Conservation (phyloP, 1,140 invertebrate species). For the Stenopsyche tienmushanensis region DNA sequence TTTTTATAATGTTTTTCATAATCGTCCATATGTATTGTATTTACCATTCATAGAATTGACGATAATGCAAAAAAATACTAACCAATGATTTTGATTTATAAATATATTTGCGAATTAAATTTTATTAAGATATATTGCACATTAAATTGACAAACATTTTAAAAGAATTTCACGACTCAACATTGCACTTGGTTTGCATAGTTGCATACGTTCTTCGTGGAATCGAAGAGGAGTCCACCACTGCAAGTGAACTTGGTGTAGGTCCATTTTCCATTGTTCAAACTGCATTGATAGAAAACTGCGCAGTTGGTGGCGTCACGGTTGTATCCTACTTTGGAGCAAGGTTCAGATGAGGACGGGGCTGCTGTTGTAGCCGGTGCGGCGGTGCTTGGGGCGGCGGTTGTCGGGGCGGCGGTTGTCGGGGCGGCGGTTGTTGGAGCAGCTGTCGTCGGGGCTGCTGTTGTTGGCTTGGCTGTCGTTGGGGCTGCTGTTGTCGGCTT, state of each 20-base stretch:
- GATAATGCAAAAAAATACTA: too few species aligned
- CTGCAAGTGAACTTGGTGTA: conserved; percentile 13
- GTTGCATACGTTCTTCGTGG: neutral
- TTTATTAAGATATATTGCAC: too few species aligned
- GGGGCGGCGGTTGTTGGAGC: neutral
- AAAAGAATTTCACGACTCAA: too few species aligned
- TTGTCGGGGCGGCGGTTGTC: neutral
- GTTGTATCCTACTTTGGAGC: conserved; percentile 15
- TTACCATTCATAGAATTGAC: too few species aligned
- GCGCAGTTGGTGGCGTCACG: conserved; percentile 8
- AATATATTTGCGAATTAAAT: too few species aligned
- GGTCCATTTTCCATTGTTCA: neutral
- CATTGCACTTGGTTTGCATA: conserved; percentile 4
- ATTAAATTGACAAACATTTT: too few species aligned
- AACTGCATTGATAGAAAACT: conserved; percentile 15
- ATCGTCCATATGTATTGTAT: too few species aligned
- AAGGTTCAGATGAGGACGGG: conserved; percentile 5
- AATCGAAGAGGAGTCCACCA: conserved; percentile 9
- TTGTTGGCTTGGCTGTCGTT: neutral
- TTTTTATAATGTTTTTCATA: too few species aligned
- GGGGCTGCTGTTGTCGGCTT: neutral
- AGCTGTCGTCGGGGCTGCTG: neutral
- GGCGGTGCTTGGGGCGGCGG: neutral
- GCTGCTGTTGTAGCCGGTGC: conserved; percentile 1
- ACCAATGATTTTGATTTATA: too few species aligned